phyloP scores from a whole-genome alignment of 2,797 vertebrate species.

The Enteromius trimaculatus region DNA sequence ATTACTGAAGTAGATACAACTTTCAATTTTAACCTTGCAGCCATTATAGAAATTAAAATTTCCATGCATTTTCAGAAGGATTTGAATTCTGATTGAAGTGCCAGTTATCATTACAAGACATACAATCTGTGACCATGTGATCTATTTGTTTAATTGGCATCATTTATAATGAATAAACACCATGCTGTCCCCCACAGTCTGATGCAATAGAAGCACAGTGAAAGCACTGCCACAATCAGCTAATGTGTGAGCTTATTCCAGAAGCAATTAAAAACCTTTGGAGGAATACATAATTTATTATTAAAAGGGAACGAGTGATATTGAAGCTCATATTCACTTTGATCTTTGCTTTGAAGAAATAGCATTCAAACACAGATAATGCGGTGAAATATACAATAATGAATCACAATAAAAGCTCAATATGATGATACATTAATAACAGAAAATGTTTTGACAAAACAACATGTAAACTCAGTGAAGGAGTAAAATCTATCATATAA shows the following conservation, averaged over 20 bases:
- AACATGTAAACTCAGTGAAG: not conserved
- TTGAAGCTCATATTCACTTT: slow-evolving; percentile 19
- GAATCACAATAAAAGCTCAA: not conserved
- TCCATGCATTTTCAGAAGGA: not conserved
- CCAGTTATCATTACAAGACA: not conserved
- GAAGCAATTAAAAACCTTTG: not conserved
- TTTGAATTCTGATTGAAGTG: not conserved
- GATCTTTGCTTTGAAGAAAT: not conserved
- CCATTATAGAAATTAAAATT: not conserved
- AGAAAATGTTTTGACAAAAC: not conserved
- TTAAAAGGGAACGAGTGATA: not conserved
- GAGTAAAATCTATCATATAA: not conserved
- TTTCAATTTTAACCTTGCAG: not conserved
- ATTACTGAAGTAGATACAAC: not conserved
- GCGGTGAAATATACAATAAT: not conserved
- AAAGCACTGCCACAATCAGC: not conserved
- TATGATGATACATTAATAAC: not conserved
- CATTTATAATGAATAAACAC: slow-evolving; percentile 13
- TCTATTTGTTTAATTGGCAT: not conserved
- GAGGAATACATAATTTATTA: slow-evolving; percentile 3
- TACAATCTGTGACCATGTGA: not conserved
- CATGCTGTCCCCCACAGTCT: slow-evolving; percentile 3
- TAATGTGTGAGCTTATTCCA: slow-evolving; percentile 18
- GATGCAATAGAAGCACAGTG: slow-evolving; percentile 31
- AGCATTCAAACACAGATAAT: not conserved